Percentiles rank a stretch among this genome's conserved stretches.
Conservation (phyloP, 2,113 vertebrate genomes). For the Triplophysa tibetana region DNA sequence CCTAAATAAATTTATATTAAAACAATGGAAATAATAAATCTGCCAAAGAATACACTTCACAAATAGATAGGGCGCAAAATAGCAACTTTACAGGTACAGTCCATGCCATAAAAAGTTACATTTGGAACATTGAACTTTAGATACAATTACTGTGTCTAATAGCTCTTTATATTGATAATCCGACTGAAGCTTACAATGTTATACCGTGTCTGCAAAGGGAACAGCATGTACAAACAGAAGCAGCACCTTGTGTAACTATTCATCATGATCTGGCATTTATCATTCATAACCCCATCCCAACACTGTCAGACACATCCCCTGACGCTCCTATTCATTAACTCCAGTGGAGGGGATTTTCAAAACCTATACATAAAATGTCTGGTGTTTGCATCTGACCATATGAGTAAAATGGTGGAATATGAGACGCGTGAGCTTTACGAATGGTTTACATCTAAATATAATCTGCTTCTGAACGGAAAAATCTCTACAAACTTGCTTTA, state of each 20-base stretch:
- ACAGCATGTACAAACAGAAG: not conserved
- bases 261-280: conserved; percentile 5
- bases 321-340: not conserved
- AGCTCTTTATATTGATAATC: too few relatives aligned
- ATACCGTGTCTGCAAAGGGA: not conserved
- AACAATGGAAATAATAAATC: too few relatives aligned
- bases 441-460: not conserved
- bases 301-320: not conserved
- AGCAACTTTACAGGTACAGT: too few relatives aligned
- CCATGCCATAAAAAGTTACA: too few relatives aligned
- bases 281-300: not conserved
- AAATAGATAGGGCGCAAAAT: too few relatives aligned
- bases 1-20: too few relatives aligned
- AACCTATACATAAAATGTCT: not conserved
- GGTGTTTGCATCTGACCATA: not conserved
- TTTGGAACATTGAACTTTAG: too few relatives aligned
- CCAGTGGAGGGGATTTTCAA: not conserved
- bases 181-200: too few relatives aligned
- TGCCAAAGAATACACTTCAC: too few relatives aligned
- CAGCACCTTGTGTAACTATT: not conserved
- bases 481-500: not conserved
- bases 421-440: not conserved
- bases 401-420: not conserved
- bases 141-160: too few relatives aligned
- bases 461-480: not conserved